Base-by-base conservation (phyloP, 2,888 invertebrate genomes). In the Fragum fragum region DNA sequence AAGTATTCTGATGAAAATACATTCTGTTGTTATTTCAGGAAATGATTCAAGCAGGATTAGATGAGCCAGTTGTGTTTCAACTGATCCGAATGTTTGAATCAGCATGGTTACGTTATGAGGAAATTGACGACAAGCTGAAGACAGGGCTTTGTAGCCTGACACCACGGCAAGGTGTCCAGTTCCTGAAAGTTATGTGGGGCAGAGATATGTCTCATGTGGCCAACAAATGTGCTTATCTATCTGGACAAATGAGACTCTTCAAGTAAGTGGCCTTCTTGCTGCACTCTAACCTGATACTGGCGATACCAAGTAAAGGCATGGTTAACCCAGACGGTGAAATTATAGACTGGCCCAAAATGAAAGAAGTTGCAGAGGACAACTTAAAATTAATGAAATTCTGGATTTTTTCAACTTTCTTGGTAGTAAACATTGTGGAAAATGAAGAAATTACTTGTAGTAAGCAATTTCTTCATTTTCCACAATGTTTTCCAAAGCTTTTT, bases 211-310 rank as follows among this genome's bases (percentile, higher is more conserved):
- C 70, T 0, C 73, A 81, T 53, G 78, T 86, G 0, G 76, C 74
- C n/a, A 81, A 75, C 39, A 86, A 86, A 68, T 70, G 75, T 21
- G 81, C 82, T 3, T 86, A 86, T 61, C 55, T 86, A 0, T 80
- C 78, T 61, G 72, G 81, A 1, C 82, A 83, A 68, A 83, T 83
- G 55, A 83, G 78, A 52, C 61, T 83, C 2, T 86, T 79, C 66
- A 78, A 73, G 85, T 82, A 76, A 73, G 55, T 21, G 21, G n/a
- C n/a, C n/a, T n/a, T n/a, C n/a, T n/a, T n/a, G n/a, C n/a, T n/a
- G n/a, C n/a, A n/a, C n/a, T n/a, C n/a, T n/a, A n/a, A n/a, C n/a
- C n/a, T n/a, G n/a, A n/a, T n/a, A n/a, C n/a, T n/a, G n/a, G n/a
- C n/a, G n/a, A n/a, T n/a, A n/a, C n/a, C n/a, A n/a, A n/a, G n/a